Base-by-base conservation (phyloP, 2,113 vertebrate genomes). In the Urocynchramus pylzowi region DNA sequence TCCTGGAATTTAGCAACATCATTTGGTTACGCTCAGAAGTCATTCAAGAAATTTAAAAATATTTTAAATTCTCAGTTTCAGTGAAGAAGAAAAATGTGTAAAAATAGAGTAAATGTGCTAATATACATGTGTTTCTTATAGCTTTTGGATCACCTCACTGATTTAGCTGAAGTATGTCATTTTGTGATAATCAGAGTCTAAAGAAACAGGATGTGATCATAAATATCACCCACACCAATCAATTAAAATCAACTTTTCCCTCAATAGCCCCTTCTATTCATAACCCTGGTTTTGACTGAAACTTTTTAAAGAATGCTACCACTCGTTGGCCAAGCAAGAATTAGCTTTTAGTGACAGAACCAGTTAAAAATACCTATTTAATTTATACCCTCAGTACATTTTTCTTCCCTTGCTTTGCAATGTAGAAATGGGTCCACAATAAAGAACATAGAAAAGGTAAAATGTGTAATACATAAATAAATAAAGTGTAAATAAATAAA, bases 191-290 rank as follows among this genome's bases (percentile, higher is more conserved):
- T 42, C 14, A 17, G 39, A 93, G 91, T 39, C 41, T 89, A 70
- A 93, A 95, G 50, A 87, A 96, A 92, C 2, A 82, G 53, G 73
- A 92, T 71, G 50, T 16, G 8, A 89, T 74, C 60, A 60, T 49
- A 94, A 79, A 33, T 90, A 50, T 52, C 87, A 78, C 15, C 16
- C n/a, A 63, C 33, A 59, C 59, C 65, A 63, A 95, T 71, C 84
- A 94, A 90, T 85, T 69, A 84, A 90, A 59, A 59, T 59, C 78
- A 59, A 68, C 27, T 78, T 96, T 95, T 93, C 37, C 47, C 24
- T 94, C 69, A 57, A 17, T 75, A 83, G 49, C 7, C 9, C n/a
- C 15, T 82, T 77, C 60, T 54, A 53, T 47, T 60, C 23, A 37
- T 68, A 93, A 70, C 11, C 19, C 15, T 19, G 21, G 16, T 6